Evolutionary conservation across 2,113 vertebrate species (phyloP).

Genomic region (Myrmophylax atrothorax): DNA sequence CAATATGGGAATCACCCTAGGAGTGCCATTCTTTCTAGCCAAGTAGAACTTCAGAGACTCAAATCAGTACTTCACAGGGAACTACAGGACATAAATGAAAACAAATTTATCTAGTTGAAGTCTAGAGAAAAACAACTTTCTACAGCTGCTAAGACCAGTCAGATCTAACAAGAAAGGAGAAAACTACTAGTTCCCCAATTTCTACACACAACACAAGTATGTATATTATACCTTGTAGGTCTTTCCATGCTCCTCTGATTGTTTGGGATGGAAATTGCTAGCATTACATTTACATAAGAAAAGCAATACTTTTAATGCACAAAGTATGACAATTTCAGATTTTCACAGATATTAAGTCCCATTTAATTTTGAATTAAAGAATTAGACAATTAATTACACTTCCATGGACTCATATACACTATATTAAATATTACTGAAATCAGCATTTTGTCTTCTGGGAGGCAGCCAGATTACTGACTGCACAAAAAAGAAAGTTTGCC

Average conservation of each 20-base stretch:
- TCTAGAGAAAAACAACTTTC: slow-evolving; percentile 43
- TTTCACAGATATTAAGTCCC: slow-evolving; percentile 15
- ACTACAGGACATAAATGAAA: slow-evolving; percentile 33
- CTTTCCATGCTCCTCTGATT: slow-evolving; percentile 79
- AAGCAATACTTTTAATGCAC: slow-evolving; percentile 67
- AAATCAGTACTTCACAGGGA: slow-evolving; percentile 30
- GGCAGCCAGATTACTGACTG: slow-evolving; percentile 6
- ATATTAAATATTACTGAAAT: slow-evolving; percentile 30
- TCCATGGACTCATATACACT: slow-evolving; percentile 32
- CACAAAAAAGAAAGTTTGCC: slow-evolving; percentile 1
- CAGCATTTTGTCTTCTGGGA: background rate
- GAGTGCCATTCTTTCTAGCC: slow-evolving; percentile 22
- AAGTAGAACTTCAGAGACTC: slow-evolving; percentile 8
- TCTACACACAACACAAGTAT: slow-evolving; percentile 75
- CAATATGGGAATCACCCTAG: background rate
- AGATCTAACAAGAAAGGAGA: slow-evolving; percentile 57
- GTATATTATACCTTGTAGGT: slow-evolving; percentile 77
- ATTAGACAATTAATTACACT: slow-evolving; percentile 45
- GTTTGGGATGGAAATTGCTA: slow-evolving; percentile 80
- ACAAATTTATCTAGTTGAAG: slow-evolving; percentile 37
- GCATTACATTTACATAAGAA: slow-evolving; percentile 73
- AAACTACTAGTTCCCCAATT: slow-evolving; percentile 67
- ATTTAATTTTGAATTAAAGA: slow-evolving; percentile 49
- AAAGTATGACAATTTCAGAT: slow-evolving; percentile 62
- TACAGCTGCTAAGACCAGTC: slow-evolving; percentile 37